These are phyloP conservation scores for Drosophila dunni DNA, from an alignment of 1,140 invertebrate species.

Conservation along the genomic window DNA sequence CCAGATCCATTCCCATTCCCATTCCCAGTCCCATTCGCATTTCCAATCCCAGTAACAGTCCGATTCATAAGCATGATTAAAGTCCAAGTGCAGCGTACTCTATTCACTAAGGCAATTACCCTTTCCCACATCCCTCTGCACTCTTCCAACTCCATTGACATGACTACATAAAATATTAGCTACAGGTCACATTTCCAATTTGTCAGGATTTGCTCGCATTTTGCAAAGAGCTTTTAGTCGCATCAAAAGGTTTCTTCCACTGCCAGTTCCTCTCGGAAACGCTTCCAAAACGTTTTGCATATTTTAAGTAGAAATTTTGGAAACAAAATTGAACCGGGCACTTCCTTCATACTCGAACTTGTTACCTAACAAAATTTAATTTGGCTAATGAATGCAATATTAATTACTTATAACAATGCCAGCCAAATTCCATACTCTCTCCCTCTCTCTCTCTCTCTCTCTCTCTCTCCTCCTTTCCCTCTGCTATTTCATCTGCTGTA, in stretches of 20 bases:
- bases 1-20: not conserved
- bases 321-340: not conserved
- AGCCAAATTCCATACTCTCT: not conserved
- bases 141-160: not conserved
- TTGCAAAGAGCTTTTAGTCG: conserved; percentile 39
- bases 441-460: not conserved
- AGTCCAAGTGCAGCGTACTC: conserved; percentile 38
- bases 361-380: conserved; percentile 32
- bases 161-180: conserved; percentile 51
- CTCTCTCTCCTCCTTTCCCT: not conserved
- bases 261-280: not conserved
- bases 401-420: conserved; percentile 49
- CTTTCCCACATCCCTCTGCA: not conserved
- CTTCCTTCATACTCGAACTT: not conserved
- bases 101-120: conserved; percentile 32
- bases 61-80: conserved; percentile 64
- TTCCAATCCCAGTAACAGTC: not conserved
- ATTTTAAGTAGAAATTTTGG: conserved; percentile 26
- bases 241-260: conserved; percentile 27
- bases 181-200: conserved; percentile 38
- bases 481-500: too few species aligned
- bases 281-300: conserved; percentile 27
- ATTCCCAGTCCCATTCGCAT: not conserved
- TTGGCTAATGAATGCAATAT: conserved; percentile 53
- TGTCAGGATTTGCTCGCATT: conserved; percentile 40